A percentile compares a stretch with the other conserved stretches of the same genome.
These are phyloP conservation scores for Myzus persicae DNA, from an alignment of 1,140 invertebrate species.

Conservation along the genomic window DNA sequence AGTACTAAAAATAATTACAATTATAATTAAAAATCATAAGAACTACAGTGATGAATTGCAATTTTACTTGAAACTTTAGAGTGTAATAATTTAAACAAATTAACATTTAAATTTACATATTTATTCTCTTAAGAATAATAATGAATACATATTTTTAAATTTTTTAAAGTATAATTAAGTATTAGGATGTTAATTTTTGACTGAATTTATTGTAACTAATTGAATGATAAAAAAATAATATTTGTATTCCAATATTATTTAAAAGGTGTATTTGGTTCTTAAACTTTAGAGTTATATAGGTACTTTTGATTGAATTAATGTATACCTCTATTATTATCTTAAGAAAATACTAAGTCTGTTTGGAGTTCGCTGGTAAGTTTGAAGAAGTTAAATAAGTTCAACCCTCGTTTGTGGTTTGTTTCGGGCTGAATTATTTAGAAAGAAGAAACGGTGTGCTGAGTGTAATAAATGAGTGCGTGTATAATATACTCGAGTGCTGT, in stretches of 20 bases:
- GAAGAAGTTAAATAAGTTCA: neutral
- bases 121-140: neutral
- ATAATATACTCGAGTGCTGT: neutral
- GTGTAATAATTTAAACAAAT: neutral
- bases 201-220: neutral
- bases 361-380: neutral
- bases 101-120: constrained; percentile 12
- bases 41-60: neutral
- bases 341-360: neutral
- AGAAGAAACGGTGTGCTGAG: neutral
- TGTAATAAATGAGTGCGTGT: neutral
- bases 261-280: neutral
- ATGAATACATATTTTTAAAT: neutral
- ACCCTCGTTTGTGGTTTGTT: neutral
- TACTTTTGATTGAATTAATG: neutral
- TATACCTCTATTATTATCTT: neutral
- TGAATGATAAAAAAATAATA: neutral
- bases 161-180: neutral
- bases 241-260: neutral
- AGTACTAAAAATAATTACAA: neutral
- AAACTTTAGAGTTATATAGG: neutral
- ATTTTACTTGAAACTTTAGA: neutral
- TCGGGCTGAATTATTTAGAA: neutral
- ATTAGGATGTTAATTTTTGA: neutral
- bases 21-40: neutral